Evolutionary conservation across 1,140 invertebrate genomes (phyloP), one percentile per base, ranked within the genome.

Genomic region (Macrotrachela quadricornifera): DNA sequence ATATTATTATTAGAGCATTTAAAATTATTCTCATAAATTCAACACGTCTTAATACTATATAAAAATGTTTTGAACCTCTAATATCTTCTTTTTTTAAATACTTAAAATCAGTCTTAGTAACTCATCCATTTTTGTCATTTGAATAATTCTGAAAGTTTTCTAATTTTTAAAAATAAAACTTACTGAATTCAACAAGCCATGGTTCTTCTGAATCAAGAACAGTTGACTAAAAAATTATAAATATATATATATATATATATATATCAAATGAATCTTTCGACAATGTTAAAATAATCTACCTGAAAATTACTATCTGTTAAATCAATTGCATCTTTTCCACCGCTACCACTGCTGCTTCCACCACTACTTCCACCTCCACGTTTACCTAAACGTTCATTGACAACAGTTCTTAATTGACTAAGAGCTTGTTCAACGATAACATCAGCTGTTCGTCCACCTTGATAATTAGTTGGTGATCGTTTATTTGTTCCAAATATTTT

Each of bases 261-360:
- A n/a, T n/a, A n/a, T n/a, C n/a, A n/a, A 30, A 30, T 30, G 8
- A 4, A 30, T 30, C 8, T 30, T 8, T 30, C 21, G 8, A 30
- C 8, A 30, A 30, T 2, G 8, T 4, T 30, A 30, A 30, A 8
- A 30, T 2, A 30, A 30, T 8, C 2, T 30, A 30, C 43, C 56
- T 92, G 80, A 67, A 97, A 96, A 70, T 95, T 95, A 37, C 78
- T 77, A 64, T 95, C 90, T 0, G 90, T 96, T 43, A 96, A 68
- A 64, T 88, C 84, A 59, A 96, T 73, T 3, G 95, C 88, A 36
- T 50, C 40, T 45, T 39, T 56, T 53, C 58, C 57, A 37, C 49
- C 53, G 41, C 59, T 51, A 21, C 62, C 57, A 48, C 61, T 55
- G 17, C 63, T 56, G 50, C 59, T 56, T 17, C 59, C 47, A 39